Evolutionary conservation across 37 sponge, comb jelly and placozoan species (phyloP), one percentile per base, ranked within the genome.

Genomic region (Halisarca cf. caerulea): DNA sequence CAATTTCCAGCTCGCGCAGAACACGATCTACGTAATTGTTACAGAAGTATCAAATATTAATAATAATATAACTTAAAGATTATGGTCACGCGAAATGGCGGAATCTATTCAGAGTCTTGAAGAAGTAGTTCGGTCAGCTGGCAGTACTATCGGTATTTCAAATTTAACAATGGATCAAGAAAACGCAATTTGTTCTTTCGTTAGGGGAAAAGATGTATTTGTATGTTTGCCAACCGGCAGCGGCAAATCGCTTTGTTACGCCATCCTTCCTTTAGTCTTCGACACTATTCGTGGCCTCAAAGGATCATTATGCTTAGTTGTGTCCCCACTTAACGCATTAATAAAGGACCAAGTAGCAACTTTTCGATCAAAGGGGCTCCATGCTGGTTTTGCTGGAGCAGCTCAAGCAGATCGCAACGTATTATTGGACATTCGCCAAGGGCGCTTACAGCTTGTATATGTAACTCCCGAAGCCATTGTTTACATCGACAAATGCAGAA

Each of bases 241-340:
- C 36, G 77, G 77, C 39, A 74, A 74, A 41, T 44, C 45, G 0
- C 17, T 74, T 36, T 74, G 77, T 41, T 74, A 43, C 45, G 77
- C 77, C 23, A 11, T 40, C 1, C 45, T 74, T 25, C 77, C 77
- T 20, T 25, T 74, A 20, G 3, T 74, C 17, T 74, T 44, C 25
- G 77, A 74, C 44, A 5, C 24, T 9, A 18, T 74, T 74, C 77
- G 44, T 41, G 43, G 45, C n/a, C 36, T 3, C 9, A 39, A 37
- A 74, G 77, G 77, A 18, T 74, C 77, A 40, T 40, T 74, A 21
- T 74, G 77, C 45, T 2, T 74, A 1, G 44, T 74, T 74, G 45
- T 74, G 0, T 74, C 77, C 43, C 77, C 77, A 4, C 17, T 74
- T 2, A 40, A 15, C 24, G 77, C 77, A 9, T 24, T 74, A 44